Percentiles rank a stretch among this genome's conserved stretches.
Conservation (phyloP, 1,140 invertebrate genomes). For the Nymphalis io region DNA sequence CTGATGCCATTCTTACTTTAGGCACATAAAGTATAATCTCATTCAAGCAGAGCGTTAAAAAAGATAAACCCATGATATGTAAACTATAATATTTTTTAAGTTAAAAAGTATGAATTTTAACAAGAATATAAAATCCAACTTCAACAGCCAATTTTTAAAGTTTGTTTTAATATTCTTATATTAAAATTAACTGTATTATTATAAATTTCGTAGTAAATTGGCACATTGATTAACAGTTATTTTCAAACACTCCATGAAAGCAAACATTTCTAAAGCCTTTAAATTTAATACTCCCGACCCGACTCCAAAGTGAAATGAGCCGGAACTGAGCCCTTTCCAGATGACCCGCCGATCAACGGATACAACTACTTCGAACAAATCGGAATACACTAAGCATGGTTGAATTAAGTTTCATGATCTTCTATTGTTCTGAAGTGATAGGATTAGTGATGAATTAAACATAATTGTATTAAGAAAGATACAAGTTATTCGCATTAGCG, state of each 20-base stretch:
- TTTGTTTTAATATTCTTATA: no score
- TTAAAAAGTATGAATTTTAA: no score
- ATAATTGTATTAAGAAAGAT: no score
- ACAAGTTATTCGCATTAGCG: no score
- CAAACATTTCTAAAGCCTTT: slow-evolving; percentile 17
- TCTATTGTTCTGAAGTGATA: not conserved
- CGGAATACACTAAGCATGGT: not conserved
- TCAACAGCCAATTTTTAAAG: no score
- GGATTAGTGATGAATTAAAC: no score
- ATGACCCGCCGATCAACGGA: slow-evolving; percentile 22
- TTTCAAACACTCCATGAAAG: not conserved
- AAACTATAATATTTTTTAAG: no score
- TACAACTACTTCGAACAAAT: slow-evolving; percentile 10
- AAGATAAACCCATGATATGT: no score
- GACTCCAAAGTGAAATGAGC: slow-evolving; percentile 20
- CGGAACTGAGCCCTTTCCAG: slow-evolving; percentile 23
- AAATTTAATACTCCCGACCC: slow-evolving; percentile 17
- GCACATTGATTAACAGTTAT: not conserved
- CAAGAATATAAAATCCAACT: no score
- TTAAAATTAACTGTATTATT: not conserved
- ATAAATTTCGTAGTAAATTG: not conserved
- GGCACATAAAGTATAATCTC: no score
- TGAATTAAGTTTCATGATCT: slow-evolving; percentile 1
- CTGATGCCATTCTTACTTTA: no score
- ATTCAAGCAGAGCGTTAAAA: no score